Evolutionary conservation across 1,140 invertebrate genomes (phyloP), one percentile per base, ranked within the genome.

Genomic region (Trichomalopsis sarcophagae): DNA sequence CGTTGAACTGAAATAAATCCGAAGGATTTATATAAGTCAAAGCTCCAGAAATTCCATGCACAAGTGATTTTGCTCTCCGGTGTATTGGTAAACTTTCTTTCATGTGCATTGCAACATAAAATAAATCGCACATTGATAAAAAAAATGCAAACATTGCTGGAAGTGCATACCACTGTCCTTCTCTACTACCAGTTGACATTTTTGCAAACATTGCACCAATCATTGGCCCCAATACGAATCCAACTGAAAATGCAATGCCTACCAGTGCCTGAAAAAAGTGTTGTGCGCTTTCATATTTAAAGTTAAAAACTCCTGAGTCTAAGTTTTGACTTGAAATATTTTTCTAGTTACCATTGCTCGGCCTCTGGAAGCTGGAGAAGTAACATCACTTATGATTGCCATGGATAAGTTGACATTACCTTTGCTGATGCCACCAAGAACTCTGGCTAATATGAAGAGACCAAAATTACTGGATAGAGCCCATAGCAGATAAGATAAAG

Each of bases 181-280:
- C 93, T 77, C 92, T 93, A 90, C 94, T 91, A 91, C 94, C 86
- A 80, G 91, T 90, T 1, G 96, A 95, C 92, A 95, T 96, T 87
- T 95, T 94, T 2, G 98, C 96, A 93, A 99, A 99, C 88, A 96
- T 93, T 13, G 98, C 99, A 27, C 99, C 99, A 89, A 99, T 98
- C 89, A 98, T 94, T 33, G 99, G 99, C 0, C 99, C 99, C 86
- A 99, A 93, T 87, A 99, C 97, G 93, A 99, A 99, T 21, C 98
- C 99, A 82, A 99, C 93, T 0, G 98, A 99, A 94, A 99, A 99
- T 7, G 99, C 98, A 89, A 99, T 96, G 21, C 99, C 99, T 85
- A 99, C 97, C 47, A 99, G 92, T 23, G 99, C 99, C 97, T 98
- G 93, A 88, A 95, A 95, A 44, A 78, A 33, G 21, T 14, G 11